Conservation (phyloP, 2,888 invertebrate genomes). For the Linnaemya tessellans region DNA sequence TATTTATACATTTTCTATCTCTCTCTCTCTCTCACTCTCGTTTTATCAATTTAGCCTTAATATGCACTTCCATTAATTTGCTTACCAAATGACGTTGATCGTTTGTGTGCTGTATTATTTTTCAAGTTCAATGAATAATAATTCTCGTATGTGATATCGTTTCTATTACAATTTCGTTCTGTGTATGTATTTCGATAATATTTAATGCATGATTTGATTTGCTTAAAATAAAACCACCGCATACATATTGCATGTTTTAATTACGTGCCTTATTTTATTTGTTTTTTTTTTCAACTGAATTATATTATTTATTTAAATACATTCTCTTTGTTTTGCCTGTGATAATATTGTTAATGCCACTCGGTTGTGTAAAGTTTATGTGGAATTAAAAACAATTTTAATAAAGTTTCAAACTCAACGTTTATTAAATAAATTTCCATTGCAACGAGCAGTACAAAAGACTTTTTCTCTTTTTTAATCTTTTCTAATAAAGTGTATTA, state of each 20-base stretch:
- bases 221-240: conserved; percentile 31
- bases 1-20: not conserved
- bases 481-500: not conserved
- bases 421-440: conserved; percentile 3
- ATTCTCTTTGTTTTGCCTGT: conserved; percentile 13
- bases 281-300: not conserved
- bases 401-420: not conserved
- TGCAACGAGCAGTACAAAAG: not conserved
- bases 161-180: conserved; percentile 12
- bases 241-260: conserved; percentile 36
- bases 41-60: not conserved
- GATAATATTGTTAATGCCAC: not conserved
- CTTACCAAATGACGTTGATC: not conserved
- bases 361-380: not conserved
- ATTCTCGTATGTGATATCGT: conserved; percentile 26
- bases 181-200: not conserved
- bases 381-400: not conserved
- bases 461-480: not conserved
- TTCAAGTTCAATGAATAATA: conserved; percentile 54
- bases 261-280: conserved; percentile 2
- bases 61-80: conserved; percentile 1
- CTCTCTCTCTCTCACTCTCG: too few species aligned
- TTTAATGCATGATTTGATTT: conserved; percentile 46
- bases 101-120: not conserved
- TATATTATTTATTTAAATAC: conserved; percentile 11